A percentile compares a stretch with the other conserved stretches of the same genome.
phyloP scores from a whole-genome alignment of 2,113 vertebrate species.

The Fukomys damarensis region DNA sequence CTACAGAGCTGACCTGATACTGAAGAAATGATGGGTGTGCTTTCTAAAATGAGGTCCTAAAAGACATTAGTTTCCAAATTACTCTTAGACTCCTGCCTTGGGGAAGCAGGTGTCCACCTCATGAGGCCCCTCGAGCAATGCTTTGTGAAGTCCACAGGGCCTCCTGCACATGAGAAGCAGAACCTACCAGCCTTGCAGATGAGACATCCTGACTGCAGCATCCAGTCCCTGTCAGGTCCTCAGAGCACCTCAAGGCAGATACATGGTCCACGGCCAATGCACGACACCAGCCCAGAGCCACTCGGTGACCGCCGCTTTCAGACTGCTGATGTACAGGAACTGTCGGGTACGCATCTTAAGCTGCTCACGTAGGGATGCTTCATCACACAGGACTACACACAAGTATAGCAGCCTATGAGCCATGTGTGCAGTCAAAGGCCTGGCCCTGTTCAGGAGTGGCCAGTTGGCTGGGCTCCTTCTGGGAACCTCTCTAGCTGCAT shows the following conservation, averaged over 20 bases:
- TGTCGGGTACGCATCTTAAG: neutral
- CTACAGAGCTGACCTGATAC: rapidly evolving
- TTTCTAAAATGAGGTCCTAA: neutral
- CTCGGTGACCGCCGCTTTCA: neutral
- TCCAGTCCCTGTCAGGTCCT: neutral
- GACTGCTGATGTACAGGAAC: neutral
- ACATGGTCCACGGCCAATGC: neutral
- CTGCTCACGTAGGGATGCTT: neutral
- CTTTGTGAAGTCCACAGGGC: neutral
- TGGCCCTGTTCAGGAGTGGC: neutral
- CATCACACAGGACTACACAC: neutral
- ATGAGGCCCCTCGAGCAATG: neutral
- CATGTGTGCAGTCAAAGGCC: neutral
- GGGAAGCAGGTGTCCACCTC: neutral
- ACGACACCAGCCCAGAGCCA: neutral
- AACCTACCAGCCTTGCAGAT: neutral
- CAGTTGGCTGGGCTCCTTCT: neutral
- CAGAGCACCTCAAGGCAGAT: too few relatives aligned
- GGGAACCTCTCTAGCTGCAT: neutral
- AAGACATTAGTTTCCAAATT: neutral
- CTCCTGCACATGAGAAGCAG: neutral
- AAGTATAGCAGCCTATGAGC: too few relatives aligned
- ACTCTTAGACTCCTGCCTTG: neutral
- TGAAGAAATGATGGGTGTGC: neutral
- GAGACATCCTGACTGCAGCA: neutral